phyloP scores from a whole-genome alignment of 2,113 vertebrate species.

The Alethe castanea region DNA sequence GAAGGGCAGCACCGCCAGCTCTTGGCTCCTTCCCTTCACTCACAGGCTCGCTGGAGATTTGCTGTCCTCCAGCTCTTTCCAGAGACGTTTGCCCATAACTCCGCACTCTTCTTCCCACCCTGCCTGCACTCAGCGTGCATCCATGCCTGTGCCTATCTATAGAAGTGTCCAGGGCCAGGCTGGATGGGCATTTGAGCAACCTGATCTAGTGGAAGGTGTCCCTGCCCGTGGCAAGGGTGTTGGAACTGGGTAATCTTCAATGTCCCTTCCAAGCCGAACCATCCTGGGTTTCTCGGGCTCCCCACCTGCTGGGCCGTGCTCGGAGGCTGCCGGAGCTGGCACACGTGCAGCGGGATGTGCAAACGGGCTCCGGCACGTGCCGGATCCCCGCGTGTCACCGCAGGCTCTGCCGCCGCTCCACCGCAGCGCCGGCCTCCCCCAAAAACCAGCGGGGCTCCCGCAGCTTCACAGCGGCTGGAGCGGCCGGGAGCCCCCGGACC shows the following conservation, averaged over 20 bases:
- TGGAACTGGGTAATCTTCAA: background rate
- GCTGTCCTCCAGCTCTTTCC: background rate
- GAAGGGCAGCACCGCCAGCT: background rate
- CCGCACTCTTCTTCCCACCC: background rate
- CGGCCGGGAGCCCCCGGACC: accelerated
- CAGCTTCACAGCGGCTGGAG: background rate
- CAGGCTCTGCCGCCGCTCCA: background rate
- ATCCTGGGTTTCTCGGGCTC: accelerated
- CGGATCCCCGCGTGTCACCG: background rate
- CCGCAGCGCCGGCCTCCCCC: background rate
- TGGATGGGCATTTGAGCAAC: background rate
- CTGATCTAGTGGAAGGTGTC: background rate
- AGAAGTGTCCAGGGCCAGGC: background rate
- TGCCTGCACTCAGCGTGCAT: background rate
- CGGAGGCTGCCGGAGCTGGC: background rate
- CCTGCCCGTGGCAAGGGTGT: background rate
- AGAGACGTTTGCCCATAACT: background rate
- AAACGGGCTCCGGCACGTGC: background rate
- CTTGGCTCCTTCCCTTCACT: background rate
- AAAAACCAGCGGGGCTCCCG: background rate
- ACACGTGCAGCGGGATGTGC: background rate
- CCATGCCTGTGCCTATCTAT: background rate
- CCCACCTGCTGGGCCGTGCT: background rate
- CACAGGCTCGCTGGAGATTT: background rate
- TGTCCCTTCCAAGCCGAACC: background rate